These are phyloP conservation scores for Nothura maculosa DNA, from an alignment of 2,797 vertebrate genomes.

Conservation along the genomic window DNA sequence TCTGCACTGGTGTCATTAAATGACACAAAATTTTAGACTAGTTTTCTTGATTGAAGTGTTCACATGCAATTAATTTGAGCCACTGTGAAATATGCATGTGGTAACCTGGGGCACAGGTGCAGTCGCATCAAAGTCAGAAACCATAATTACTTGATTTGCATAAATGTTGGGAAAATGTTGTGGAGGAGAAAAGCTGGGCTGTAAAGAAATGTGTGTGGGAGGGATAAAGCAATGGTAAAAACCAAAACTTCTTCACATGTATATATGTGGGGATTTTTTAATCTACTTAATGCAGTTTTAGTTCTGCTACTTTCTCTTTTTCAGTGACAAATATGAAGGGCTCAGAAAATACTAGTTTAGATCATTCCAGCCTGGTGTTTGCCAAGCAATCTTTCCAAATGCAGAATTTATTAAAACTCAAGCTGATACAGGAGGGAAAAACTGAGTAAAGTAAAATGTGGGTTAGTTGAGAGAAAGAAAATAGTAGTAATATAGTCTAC, in stretches of 20 bases:
- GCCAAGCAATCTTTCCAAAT: not conserved
- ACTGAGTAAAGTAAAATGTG: not conserved
- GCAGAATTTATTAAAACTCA: not conserved
- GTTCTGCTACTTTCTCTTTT: not conserved
- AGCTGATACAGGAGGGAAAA: not conserved
- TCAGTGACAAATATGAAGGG: slow-evolving; percentile 3
- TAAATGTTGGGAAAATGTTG: not conserved
- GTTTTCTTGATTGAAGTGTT: not conserved
- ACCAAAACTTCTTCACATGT: not conserved
- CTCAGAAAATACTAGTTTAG: not conserved
- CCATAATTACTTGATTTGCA: not conserved
- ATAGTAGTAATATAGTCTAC: not conserved
- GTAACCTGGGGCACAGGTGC: not conserved
- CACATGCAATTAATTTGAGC: not conserved
- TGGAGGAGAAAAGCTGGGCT: not conserved
- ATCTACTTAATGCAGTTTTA: not conserved
- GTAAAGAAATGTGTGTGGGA: not conserved
- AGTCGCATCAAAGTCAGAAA: not conserved
- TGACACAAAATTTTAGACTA: not conserved
- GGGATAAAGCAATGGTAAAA: not conserved
- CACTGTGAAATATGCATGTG: not conserved
- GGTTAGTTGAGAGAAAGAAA: not conserved
- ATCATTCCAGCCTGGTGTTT: not conserved
- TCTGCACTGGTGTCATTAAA: not conserved
- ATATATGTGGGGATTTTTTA: not conserved